A percentile compares a stretch with the other conserved stretches of the same genome.
These are phyloP conservation scores for Hanleya hanleyi DNA, from an alignment of 2,888 invertebrate species.

Conservation along the genomic window DNA sequence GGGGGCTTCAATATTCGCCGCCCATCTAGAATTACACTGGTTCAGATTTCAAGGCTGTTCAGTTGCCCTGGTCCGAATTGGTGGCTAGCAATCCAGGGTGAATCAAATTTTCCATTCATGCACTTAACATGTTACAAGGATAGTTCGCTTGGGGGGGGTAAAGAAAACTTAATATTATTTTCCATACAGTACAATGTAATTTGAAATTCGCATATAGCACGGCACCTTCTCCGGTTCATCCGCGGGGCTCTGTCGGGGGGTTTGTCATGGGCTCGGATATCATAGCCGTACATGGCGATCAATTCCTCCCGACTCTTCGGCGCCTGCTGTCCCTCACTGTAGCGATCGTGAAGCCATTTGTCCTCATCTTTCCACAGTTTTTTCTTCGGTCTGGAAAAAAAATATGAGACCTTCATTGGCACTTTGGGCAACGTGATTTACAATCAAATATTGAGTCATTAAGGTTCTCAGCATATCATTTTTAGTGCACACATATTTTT, in stretches of 20 bases:
- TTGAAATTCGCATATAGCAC: neutral
- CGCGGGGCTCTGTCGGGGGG: slow-evolving; percentile 63
- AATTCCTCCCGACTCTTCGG: slow-evolving; percentile 91
- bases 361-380: slow-evolving; percentile 76
- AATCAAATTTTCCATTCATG: no score
- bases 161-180: neutral
- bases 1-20: no score
- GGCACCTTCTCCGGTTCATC: slow-evolving; percentile 15
- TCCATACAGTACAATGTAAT: neutral
- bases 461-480: no score
- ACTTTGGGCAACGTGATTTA: no score
- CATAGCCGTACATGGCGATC: slow-evolving; percentile 91
- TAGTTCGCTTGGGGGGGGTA: neutral
- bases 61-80: no score
- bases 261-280: slow-evolving; percentile 80
- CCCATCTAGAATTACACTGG: no score
- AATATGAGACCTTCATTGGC: no score
- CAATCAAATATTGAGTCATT: no score
- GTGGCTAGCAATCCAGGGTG: no score
- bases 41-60: no score
- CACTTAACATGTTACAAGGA: no score
- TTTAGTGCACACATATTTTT: no score
- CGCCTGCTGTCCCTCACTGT: slow-evolving; percentile 84
- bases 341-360: slow-evolving; percentile 92
- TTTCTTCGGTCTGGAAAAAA: slow-evolving; percentile 59